Evolutionary conservation across 2,113 vertebrate species (phyloP), one percentile per base, ranked within the genome.

Genomic region (Pelmatolapia mariae): DNA sequence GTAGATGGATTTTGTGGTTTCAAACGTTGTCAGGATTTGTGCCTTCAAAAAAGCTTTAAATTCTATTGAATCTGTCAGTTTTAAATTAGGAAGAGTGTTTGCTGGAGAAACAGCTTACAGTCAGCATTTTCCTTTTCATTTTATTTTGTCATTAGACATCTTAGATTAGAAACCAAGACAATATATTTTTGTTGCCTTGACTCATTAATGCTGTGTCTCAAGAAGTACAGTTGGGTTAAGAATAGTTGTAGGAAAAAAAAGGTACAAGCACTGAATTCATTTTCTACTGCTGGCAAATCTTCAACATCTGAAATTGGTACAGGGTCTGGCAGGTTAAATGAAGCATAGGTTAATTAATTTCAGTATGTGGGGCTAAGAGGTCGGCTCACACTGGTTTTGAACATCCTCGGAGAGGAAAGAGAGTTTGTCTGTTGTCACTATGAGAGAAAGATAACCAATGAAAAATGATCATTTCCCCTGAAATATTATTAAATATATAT

Each of bases 1-100:
- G 63, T 57, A 85, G 91, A 91, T 91, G 81, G 91, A 93, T 92
- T 89, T 83, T 84, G 53, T 80, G 82, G 50, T 88, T 22, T 87
- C 53, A 68, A 78, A 89, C 61, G 59, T 84, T 59, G 88, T 87
- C 83, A 36, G 79, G 84, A 89, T 89, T 86, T 90, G 43, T 38
- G 84, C 45, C 52, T 86, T 86, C 29, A 66, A 80, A 88, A 71
- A 43, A 90, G 80, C 76, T 84, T 79, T 36, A 47, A 80, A 83
- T 84, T 90, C 86, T 81, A 50, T 78, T 78, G 26, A 47, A n/a
- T 78, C 43, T 16, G 73, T 88, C 61, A 71, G 50, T 80, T 61
- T 19, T 84, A 88, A 89, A 71, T 83, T 45, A 53, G 8, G 15
- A 13, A 22, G 36, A 1, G 19, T 38, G 47, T 83, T 83, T 61